Conservation (phyloP, 2,113 vertebrate species). For the Corythaeola cristata region DNA sequence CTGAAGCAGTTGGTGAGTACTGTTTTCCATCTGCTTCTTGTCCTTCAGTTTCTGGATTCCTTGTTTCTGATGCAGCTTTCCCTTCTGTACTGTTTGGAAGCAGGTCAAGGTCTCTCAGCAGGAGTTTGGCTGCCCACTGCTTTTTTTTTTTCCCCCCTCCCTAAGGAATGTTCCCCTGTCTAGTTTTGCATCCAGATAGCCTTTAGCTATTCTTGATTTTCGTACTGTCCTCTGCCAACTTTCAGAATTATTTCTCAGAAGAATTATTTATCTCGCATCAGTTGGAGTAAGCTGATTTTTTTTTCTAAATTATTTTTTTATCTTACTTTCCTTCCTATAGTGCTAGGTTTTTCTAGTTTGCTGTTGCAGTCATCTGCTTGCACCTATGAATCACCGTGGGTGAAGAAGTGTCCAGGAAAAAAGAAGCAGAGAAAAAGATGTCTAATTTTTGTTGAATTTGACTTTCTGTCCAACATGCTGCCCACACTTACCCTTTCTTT, state of each 20-base stretch:
- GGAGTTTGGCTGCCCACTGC: not conserved
- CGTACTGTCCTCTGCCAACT: not conserved
- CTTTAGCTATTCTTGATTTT: not conserved
- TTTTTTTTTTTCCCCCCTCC: not conserved
- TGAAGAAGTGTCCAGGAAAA: not conserved
- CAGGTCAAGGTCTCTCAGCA: not conserved
- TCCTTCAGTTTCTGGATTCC: not conserved
- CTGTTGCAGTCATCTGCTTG: not conserved
- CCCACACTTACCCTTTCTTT: not conserved
- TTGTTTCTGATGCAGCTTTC: not conserved
- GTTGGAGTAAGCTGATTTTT: not conserved
- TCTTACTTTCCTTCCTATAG: not conserved
- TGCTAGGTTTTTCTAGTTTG: not conserved
- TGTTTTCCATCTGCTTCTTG: not conserved
- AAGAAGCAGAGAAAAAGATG: not conserved
- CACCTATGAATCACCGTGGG: not conserved
- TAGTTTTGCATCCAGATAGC: not conserved
- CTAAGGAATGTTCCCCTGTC: not conserved
- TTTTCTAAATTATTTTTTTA: not conserved
- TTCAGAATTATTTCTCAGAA: not conserved
- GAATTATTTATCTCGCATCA: not conserved
- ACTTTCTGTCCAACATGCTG: not conserved
- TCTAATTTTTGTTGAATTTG: not conserved
- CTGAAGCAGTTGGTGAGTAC: not conserved
- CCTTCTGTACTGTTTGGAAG: not conserved